Evolutionary conservation across 2,888 invertebrate genomes (phyloP).

Genomic region (Anticlea derivata): DNA sequence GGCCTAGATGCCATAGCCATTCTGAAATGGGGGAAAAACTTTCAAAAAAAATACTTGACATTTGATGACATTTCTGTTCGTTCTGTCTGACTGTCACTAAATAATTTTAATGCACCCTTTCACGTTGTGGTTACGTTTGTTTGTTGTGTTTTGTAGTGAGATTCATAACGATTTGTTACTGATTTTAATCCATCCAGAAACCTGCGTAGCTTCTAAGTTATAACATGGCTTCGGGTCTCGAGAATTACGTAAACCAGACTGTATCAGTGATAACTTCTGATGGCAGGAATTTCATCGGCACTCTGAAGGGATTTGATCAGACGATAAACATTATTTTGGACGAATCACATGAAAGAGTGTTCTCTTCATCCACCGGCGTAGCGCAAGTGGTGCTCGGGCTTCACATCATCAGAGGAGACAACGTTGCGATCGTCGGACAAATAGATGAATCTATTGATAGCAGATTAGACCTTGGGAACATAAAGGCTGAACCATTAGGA

Average conservation of each 20-base stretch:
- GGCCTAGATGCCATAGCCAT: too few species aligned
- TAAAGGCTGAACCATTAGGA: constrained; percentile 93
- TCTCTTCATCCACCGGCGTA: constrained; percentile 95
- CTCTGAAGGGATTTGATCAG: constrained; percentile 99
- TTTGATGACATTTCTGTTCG: too few species aligned
- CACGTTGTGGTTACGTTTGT: too few species aligned
- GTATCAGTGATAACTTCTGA: constrained; percentile 98
- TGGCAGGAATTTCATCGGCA: constrained; percentile 98
- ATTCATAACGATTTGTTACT: too few species aligned
- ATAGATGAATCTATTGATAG: constrained; percentile 93
- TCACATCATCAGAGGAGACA: constrained; percentile 99
- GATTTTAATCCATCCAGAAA: too few species aligned
- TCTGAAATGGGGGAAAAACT: too few species aligned
- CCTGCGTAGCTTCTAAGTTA: too few species aligned
- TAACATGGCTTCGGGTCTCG: constrained; percentile 91
- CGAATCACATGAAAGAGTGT: constrained; percentile 99
- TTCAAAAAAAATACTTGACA: too few species aligned
- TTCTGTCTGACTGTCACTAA: too few species aligned
- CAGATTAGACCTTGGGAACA: constrained; percentile 89
- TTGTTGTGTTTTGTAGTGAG: too few species aligned
- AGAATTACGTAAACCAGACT: constrained; percentile 94
- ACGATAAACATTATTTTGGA: constrained; percentile 99
- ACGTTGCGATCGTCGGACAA: constrained; percentile 95
- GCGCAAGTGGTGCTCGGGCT: constrained; percentile 94
- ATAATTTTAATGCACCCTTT: too few species aligned